phyloP scores from a whole-genome alignment of 2,888 invertebrate genomes.

The Rhabditoides inermis region DNA sequence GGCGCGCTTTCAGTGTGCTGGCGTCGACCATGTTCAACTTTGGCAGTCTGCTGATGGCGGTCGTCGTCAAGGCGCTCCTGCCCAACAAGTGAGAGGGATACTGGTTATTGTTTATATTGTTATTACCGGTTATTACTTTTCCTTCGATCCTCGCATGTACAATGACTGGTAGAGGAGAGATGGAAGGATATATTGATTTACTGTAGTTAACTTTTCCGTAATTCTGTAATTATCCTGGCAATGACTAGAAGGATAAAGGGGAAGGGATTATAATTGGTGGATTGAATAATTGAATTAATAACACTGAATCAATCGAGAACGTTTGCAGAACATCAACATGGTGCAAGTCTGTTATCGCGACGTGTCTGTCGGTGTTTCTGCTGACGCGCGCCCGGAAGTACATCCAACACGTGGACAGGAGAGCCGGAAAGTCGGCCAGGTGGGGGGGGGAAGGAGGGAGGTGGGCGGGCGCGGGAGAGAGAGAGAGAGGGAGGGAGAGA shows the following conservation, averaged over 20 bases:
- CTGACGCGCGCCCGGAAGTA: constrained; percentile 64
- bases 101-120: too few species aligned
- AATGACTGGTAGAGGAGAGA: neutral
- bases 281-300: too few species aligned
- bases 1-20: constrained; percentile 53
- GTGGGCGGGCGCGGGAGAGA: too few species aligned
- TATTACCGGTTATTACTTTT: neutral
- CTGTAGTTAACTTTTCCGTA: neutral
- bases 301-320: too few species aligned
- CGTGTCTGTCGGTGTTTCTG: constrained; percentile 66
- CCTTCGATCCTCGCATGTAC: neutral
- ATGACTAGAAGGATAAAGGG: neutral
- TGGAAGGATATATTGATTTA: neutral
- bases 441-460: too few species aligned
- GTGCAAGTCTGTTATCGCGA: constrained; percentile 65
- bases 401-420: constrained; percentile 61
- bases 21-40: constrained; percentile 71
- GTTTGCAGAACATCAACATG: constrained; percentile 20
- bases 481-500: too few species aligned
- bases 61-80: constrained; percentile 71
- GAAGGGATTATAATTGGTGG: too few species aligned
- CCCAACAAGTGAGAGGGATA: constrained; percentile 64
- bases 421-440: too few species aligned
- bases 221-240: neutral
- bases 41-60: constrained; percentile 81